Conservation (phyloP, 2,888 invertebrate species). For the Rotaria magnacalcarata region DNA sequence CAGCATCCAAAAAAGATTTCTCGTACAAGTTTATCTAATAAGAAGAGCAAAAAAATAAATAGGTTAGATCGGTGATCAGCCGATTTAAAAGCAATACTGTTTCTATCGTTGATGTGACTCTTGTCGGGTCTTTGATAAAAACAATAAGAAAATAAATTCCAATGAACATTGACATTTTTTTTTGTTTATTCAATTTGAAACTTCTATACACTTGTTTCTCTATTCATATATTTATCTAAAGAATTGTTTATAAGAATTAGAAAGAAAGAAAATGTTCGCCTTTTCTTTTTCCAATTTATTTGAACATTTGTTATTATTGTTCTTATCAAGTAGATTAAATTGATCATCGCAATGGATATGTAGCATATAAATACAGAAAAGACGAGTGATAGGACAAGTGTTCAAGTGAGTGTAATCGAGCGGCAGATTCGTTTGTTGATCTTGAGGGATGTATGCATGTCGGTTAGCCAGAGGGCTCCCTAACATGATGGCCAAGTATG, state of each 20-base stretch:
- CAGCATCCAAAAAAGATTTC: too few species aligned
- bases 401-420: constrained; percentile 29
- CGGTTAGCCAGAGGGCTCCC: constrained; percentile 11
- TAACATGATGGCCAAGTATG: background rate
- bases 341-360: constrained; percentile 22
- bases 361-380: constrained; percentile 6
- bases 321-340: background rate
- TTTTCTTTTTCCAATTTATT: background rate
- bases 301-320: constrained; percentile 29
- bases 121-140: too few species aligned
- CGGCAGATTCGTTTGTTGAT: constrained; percentile 31
- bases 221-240: background rate
- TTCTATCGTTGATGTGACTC: too few species aligned
- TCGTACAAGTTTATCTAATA: too few species aligned
- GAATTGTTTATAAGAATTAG: constrained; percentile 8
- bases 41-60: too few species aligned
- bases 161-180: too few species aligned
- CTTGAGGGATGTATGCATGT: background rate
- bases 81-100: too few species aligned
- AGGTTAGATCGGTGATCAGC: too few species aligned
- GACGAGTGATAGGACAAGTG: constrained; percentile 4
- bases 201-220: too few species aligned
- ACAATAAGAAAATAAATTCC: too few species aligned
- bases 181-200: too few species aligned
- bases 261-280: background rate